Conservation (phyloP, 2,797 vertebrate genomes). For the Micrastur ruficollis region DNA sequence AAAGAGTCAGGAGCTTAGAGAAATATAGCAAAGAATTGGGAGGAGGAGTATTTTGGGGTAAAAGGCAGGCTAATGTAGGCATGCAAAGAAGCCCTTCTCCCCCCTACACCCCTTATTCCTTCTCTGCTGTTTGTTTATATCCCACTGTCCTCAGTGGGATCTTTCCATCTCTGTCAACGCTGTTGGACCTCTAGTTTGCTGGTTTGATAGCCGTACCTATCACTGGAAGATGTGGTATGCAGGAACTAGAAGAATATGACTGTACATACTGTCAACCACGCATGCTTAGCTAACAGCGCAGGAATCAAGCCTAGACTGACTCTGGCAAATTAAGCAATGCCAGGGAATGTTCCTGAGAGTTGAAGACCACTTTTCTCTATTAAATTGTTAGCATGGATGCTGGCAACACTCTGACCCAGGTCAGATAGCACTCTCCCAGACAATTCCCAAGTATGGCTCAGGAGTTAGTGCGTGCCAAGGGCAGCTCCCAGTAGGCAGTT, state of each 20-base stretch:
- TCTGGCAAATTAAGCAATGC: not conserved
- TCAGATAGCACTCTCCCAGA: not conserved
- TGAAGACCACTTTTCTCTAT: not conserved
- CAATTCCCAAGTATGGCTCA: not conserved
- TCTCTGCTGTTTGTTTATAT: not conserved
- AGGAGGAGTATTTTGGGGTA: not conserved
- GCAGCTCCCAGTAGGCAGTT: constrained; percentile 30
- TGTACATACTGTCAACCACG: not conserved
- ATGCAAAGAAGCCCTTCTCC: not conserved
- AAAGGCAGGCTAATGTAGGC: not conserved
- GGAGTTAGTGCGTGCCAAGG: not conserved
- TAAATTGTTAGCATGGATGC: not conserved
- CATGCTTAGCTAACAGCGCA: not conserved
- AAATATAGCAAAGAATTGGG: not conserved
- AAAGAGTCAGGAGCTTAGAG: not conserved
- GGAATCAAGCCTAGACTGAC: not conserved
- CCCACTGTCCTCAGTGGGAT: not conserved
- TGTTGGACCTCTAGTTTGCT: not conserved
- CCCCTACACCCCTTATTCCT: accelerated
- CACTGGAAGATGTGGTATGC: not conserved
- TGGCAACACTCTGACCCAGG: not conserved
- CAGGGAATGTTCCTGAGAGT: constrained; percentile 1
- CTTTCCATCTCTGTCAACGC: not conserved
- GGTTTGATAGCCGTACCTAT: not conserved
- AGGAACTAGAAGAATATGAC: not conserved